These are phyloP conservation scores for Apis cerana DNA, from an alignment of 1,140 invertebrate genomes.

Conservation along the genomic window DNA sequence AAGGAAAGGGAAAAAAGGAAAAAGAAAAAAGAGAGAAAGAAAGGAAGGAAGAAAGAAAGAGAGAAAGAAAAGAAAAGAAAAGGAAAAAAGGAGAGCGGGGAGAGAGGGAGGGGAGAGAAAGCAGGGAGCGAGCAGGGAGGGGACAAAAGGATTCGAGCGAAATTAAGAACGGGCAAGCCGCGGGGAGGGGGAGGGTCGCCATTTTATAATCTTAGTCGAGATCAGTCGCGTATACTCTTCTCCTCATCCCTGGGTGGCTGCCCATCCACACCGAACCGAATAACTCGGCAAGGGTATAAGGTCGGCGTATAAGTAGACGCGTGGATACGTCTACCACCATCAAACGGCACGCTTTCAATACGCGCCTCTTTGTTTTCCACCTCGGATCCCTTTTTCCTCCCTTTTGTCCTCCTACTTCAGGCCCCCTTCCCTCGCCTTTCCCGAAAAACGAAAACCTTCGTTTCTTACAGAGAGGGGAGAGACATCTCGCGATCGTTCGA, in stretches of 20 bases:
- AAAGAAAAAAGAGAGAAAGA: constrained; percentile 29
- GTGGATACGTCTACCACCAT: constrained; percentile 19
- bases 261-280: constrained; percentile 33
- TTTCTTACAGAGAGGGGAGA: neutral
- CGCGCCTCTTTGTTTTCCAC: constrained; percentile 29
- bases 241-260: constrained; percentile 33
- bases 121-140: constrained; percentile 22
- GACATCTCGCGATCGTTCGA: neutral
- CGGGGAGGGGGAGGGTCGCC: constrained; percentile 44
- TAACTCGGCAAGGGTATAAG: constrained; percentile 25
- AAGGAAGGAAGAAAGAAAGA: neutral
- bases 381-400: constrained; percentile 3
- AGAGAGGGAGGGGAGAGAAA: constrained; percentile 20
- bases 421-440: neutral
- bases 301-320: constrained; percentile 24
- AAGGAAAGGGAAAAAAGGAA: neutral
- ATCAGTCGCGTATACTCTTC: constrained; percentile 64
- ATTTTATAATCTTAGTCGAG: constrained; percentile 70
- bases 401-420: constrained; percentile 4
- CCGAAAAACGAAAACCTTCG: neutral
- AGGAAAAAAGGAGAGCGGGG: neutral
- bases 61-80: neutral
- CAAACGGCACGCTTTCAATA: constrained; percentile 26
- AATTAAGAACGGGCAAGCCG: constrained; percentile 61
- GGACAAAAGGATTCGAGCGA: constrained; percentile 64